Percentiles rank a stretch among this genome's conserved stretches.
Conservation (phyloP, 2,888 invertebrate species). For the Apamea crenata region DNA sequence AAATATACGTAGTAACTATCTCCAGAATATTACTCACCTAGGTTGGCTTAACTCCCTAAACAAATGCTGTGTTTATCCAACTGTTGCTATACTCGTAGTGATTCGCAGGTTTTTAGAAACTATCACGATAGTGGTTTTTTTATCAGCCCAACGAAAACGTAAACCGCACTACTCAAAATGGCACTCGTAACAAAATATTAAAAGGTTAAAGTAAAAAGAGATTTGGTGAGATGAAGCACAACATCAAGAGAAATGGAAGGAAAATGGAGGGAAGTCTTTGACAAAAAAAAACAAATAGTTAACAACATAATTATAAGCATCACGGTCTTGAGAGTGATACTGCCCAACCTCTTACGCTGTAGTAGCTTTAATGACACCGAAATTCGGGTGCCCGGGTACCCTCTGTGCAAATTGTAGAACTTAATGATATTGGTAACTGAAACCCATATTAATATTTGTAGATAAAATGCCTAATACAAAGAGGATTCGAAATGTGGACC, state of each 20-base stretch:
- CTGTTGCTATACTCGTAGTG: conserved; percentile 25
- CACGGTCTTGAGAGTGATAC: neutral
- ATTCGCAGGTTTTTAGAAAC: conserved; percentile 11
- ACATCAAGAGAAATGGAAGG: neutral
- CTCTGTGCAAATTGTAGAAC: conserved; percentile 7
- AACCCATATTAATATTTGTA: conserved; percentile 25
- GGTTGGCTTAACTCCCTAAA: conserved; percentile 30
- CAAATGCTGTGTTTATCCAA: conserved; percentile 41
- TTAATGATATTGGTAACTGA: conserved; percentile 14
- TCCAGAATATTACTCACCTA: conserved; percentile 45
- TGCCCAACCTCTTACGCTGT: neutral
- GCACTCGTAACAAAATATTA: neutral
- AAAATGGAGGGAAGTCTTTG: neutral
- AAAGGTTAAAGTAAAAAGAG: neutral
- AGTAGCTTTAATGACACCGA: neutral
- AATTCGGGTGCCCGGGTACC: neutral
- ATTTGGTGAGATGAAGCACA: neutral
- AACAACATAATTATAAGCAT: neutral
- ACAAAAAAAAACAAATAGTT: neutral
- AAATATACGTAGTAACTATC: conserved; percentile 38
- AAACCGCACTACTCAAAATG: neutral
- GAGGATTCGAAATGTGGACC: conserved; percentile 20
- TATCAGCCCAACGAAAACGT: neutral
- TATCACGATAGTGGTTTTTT: neutral
- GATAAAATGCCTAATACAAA: conserved; percentile 28